Base-by-base conservation (phyloP, 2,797 vertebrate genomes). In the Onychomys arenicola region DNA sequence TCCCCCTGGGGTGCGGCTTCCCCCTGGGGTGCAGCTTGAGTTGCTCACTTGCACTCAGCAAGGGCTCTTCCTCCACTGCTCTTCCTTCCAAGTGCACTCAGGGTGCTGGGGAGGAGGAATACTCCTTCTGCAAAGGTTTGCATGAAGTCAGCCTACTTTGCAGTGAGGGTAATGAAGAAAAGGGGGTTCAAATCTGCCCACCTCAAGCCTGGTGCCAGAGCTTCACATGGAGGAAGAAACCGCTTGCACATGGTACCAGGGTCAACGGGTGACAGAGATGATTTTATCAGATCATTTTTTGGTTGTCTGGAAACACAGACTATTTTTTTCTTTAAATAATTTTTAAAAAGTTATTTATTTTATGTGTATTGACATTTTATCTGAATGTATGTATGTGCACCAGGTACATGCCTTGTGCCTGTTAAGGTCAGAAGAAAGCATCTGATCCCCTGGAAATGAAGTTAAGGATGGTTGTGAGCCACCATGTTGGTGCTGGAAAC, bases 61-160 rank as follows among this genome's bases (percentile, higher is more conserved):
- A 92, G 94, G 83, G 95, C 97, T 95, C 97, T 97, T 97, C 89
- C 97, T 83, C 80, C 5, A 1, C 27, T 90, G 97, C 90, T 88
- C 94, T 96, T 97, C 97, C 96, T 94, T 97, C 90, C 81, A 96
- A 95, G 94, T 95, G 88, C 95, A 97, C 95, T 92, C 93, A 96
- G 76, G 97, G 98, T 98, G 97, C 92, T 91, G 94, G 32, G 97
- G 97, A 96, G 97, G 96, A 97, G 96, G 95, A 97, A 97, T 96
- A 94, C 98, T 98, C 97, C 98, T 97, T 95, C 96, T 94, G 96
- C 96, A 98, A 97, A 98, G 96, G 92, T 97, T 97, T 98, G 97
- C 97, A 97, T 97, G 97, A 94, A 96, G 96, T 98, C 97, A 97
- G 97, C 97, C 98, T 96, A 98, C 98, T 96, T 98, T 94, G 93